Evolutionary conservation across 2,888 invertebrate species (phyloP).

Genomic region (Spisula subtruncata): DNA sequence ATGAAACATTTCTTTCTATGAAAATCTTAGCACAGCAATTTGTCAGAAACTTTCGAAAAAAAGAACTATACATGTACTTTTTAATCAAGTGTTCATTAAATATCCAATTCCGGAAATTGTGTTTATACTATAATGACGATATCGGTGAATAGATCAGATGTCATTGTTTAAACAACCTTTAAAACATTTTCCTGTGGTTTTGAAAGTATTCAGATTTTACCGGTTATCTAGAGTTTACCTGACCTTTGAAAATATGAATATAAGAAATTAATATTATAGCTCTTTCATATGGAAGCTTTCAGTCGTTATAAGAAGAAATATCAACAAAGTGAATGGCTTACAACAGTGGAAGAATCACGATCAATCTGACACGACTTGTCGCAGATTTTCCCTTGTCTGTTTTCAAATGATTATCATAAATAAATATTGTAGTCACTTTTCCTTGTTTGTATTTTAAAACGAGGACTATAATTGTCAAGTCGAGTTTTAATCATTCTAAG

Average conservation of each 20-base stretch:
- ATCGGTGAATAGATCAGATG: too few species aligned
- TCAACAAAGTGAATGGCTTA: not conserved
- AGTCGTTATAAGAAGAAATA: not conserved
- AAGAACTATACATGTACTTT: too few species aligned
- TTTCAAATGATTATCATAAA: slow-evolving; percentile 34
- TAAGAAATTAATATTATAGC: not conserved
- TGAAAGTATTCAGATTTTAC: not conserved
- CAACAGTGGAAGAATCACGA: not conserved
- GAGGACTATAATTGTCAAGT: slow-evolving; percentile 34
- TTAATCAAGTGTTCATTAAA: too few species aligned
- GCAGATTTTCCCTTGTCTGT: not conserved
- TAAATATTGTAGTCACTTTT: slow-evolving; percentile 33
- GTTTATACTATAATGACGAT: too few species aligned
- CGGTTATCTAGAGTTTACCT: too few species aligned
- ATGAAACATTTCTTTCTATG: too few species aligned
- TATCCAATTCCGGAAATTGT: too few species aligned
- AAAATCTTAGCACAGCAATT: too few species aligned
- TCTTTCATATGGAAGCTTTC: too few species aligned
- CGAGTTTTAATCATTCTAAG: slow-evolving; percentile 43
- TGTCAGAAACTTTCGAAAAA: too few species aligned
- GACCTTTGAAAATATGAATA: not conserved
- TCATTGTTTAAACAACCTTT: too few species aligned
- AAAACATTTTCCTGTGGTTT: not conserved
- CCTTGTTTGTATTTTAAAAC: slow-evolving; percentile 53
- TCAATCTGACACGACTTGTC: not conserved